Evolutionary conservation across 2,888 invertebrate species (phyloP), one percentile per base, ranked within the genome.

Genomic region (Lottia gigantea): DNA sequence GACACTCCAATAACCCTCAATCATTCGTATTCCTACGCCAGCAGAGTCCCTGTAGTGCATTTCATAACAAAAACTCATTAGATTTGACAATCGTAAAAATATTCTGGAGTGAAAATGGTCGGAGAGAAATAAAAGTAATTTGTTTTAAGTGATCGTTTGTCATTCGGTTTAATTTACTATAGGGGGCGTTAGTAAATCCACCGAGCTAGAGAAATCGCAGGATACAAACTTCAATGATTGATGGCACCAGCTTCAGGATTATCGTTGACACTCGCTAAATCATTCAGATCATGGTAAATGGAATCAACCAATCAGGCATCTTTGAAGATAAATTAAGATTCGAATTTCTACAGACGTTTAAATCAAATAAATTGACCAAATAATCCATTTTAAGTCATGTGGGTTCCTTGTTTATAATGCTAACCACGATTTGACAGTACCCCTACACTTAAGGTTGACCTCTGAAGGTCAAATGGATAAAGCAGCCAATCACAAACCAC

Each of bases 291-390:
- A 12, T 23, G 12, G 19, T 12, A 55, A 55, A 55, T 19, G 55
- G 55, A 55, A 19, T 23, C 55, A n/a, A 55, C 23, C 55, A 23
- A 55, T 55, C 55, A 55, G 55, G 12, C 55, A 11, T 23, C 23
- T 55, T 55, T 55, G 55, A 55, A 19, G 23, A 55, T 23, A 55
- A 55, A 55, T 55, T 55, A 19, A 55, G 55, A 23, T 55, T 55
- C 14, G 19, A 55, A 55, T 23, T 55, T 23, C 55, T 23, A 14
- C 55, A 55, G 55, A 55, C 55, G 55, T 19, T 23, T 8, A 55
- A 19, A 55, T 55, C 14, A 55, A 55, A 55, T 55, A 55, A 55
- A 55, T 55, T 55, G 55, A 55, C 55, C 55, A 55, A 55, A 55
- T 55, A 55, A 55, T 55, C 19, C 55, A 19, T 23, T 23, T 55